Conservation (phyloP, 2,797 vertebrate species). For the Phataginus tricuspis region DNA sequence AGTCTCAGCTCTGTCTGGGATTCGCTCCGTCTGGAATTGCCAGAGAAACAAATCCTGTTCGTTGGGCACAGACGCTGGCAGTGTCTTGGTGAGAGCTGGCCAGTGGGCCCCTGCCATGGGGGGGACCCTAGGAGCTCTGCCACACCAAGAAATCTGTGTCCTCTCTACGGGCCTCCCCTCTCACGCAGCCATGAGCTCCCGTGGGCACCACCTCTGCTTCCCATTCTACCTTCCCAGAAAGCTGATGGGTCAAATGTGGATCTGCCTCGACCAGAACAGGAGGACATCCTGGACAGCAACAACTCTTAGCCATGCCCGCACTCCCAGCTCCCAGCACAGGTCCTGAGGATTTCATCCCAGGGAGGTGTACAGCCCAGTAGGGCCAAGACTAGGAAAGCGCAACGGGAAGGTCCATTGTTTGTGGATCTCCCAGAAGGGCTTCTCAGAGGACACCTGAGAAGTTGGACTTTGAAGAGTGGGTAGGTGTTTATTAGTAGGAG, state of each 20-base stretch:
- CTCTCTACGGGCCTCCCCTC: neutral
- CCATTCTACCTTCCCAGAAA: neutral
- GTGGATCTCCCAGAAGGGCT: neutral
- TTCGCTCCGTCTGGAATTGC: conserved; percentile 76
- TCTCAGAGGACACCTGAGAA: neutral
- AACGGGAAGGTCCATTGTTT: neutral
- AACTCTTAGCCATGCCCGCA: neutral
- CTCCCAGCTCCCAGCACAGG: neutral
- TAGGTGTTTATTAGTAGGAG: neutral
- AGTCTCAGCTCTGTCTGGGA: conserved; percentile 80
- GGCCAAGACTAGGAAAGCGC: neutral
- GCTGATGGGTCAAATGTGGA: neutral
- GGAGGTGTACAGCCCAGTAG: neutral
- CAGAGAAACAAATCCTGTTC: conserved; percentile 75
- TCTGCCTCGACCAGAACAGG: neutral
- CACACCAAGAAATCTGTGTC: neutral
- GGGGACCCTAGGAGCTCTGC: neutral
- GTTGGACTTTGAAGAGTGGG: neutral
- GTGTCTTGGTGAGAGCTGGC: conserved; percentile 32
- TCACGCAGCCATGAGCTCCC: neutral
- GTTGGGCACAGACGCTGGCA: conserved; percentile 66
- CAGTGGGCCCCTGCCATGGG: neutral
- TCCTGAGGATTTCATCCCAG: neutral
- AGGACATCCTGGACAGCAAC: neutral
- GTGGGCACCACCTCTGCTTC: neutral